Base-by-base conservation (phyloP, 92 coral and sea anemone species). In the Chrysogorgia sp. region DNA sequence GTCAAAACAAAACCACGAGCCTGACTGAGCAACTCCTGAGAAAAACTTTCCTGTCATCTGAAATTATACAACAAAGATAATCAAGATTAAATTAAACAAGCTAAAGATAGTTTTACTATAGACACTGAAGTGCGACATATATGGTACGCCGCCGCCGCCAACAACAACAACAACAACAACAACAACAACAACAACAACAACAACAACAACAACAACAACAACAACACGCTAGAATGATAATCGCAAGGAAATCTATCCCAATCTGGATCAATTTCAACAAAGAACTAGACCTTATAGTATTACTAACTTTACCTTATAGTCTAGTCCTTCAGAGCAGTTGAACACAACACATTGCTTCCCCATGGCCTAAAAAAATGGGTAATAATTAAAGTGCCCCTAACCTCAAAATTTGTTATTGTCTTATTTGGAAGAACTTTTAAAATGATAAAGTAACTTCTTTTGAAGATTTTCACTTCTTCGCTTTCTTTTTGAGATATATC, bases 41-140 rank as follows among this genome's bases (percentile, higher is more conserved):
- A 94, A 94, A 68, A 94, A 88, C 88, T 92, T 94, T 66, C 97
- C 98, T 90, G 92, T 92, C 98, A 94, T 94, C 98, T 94, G 75
- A 21, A 28, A 75, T 53, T 69, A 45, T n/a, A 59, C 58, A 28
- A 77, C 23, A 37, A 29, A 3, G 6, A 15, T 45, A 7, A 24
- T 34, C 33, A 2, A 64, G 1, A 5, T 6, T 15, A 14, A 40
- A n/a, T 13, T 17, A 23, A 0, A 10, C 9, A 25, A 25, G 41
- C 48, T 1, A 77, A 29, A 50, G 17, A 24, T 10, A 52, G 59
- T 52, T 52, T 23, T n/a, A n/a, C n/a, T n/a, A n/a, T n/a, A n/a
- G 43, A 37, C 43, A 37, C 43, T 37, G 17, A 10, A 31, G 3
- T 20, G 14, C 7, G 34, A 63, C 3, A 63, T 23, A 63, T 23